Base-by-base conservation (phyloP, 2,888 invertebrate genomes). In the Tenthredo livida region DNA sequence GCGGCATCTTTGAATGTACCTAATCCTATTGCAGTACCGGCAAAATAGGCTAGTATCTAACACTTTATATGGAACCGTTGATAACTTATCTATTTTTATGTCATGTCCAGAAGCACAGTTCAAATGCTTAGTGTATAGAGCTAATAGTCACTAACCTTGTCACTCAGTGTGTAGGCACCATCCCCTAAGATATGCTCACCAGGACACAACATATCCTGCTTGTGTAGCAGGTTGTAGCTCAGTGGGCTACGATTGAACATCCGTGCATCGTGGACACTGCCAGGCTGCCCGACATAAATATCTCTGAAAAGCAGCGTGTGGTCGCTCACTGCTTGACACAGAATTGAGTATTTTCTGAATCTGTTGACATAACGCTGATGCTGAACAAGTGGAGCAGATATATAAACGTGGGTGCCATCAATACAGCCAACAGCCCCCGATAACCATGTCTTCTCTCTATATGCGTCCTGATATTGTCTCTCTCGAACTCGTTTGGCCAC, bases 281-380 rank as follows among this genome's bases (percentile, higher is more conserved):
- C 61, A 21, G 61, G 61, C 61, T 61, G 61, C 61, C 61, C 61
- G 21, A 61, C 61, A 61, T 61, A 21, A 61, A 61, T 61, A 21
- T 61, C 61, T 9, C 61, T 21, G 61, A 61, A n/a, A n/a, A 61
- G 61, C 21, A 21, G 61, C 61, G 61, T 61, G 61, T 61, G 61
- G 61, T 61, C 61, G 61, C 21, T 21, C 61, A 61, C 61, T 61
- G 21, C 61, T 61, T 61, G 61, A 61, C 61, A 61, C 61, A 61
- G 61, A 61, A 61, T 61, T 61, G 61, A 61, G 21, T 61, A 61
- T 21, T 61, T 61, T 61, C 61, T 61, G 61, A 61, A 61, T 61
- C 61, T 61, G 21, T 61, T 61, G n/a, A 61, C 61, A 21, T 61
- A 61, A 61, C 61, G 61, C 61, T 61, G 61, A 61, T 61, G 61